A percentile compares a stretch with the other conserved stretches of the same genome.
Evolutionary conservation across 2,113 vertebrate genomes (phyloP).

Genomic region (Pantherophis guttatus): DNA sequence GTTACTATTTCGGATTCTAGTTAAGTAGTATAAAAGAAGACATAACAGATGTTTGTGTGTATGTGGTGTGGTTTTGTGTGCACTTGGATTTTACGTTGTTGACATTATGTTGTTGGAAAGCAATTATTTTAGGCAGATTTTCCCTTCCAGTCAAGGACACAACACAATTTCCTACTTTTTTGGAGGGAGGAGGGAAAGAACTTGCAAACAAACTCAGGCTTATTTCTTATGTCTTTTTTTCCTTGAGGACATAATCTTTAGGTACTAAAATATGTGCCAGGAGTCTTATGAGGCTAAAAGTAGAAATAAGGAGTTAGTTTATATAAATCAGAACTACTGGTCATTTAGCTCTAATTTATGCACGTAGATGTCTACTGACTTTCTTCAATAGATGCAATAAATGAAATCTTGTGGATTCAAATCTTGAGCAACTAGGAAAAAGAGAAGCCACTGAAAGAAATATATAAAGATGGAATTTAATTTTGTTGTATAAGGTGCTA

Average conservation of each 20-base stretch:
- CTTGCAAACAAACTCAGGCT: not conserved
- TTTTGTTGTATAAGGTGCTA: not conserved
- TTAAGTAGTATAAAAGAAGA: conserved; percentile 41
- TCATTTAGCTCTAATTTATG: not conserved
- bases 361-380: not conserved
- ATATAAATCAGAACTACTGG: not conserved
- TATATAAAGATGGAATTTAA: not conserved
- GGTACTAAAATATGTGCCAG: not conserved
- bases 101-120: not conserved
- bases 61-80: not conserved
- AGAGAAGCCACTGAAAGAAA: not conserved
- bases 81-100: not conserved
- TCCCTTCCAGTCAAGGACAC: not conserved
- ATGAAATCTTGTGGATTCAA: not conserved
- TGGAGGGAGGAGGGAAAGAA: not conserved
- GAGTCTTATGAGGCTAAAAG: not conserved
- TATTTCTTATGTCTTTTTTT: not conserved
- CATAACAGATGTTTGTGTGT: not conserved
- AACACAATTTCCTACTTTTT: not conserved
- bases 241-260: not conserved
- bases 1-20: conserved; percentile 42
- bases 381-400: not conserved
- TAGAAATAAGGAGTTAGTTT: not conserved
- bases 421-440: not conserved
- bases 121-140: conserved; percentile 1